Evolutionary conservation across 2,797 vertebrate species (phyloP).

Genomic region (Sebastes taczanowskii): DNA sequence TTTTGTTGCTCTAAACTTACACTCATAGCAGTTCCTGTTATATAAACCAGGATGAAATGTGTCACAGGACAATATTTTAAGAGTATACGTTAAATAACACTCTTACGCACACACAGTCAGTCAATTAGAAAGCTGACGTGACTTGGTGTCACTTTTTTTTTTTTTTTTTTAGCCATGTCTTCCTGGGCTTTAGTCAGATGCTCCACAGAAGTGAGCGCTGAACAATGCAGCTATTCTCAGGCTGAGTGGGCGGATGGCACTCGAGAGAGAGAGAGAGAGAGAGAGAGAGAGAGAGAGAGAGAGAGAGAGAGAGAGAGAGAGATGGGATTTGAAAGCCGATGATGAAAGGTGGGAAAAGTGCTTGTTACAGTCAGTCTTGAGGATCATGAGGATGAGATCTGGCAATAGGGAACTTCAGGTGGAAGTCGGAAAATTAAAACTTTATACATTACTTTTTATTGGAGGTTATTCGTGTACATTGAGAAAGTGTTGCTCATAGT

Average conservation of each 20-base stretch:
- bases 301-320: background rate
- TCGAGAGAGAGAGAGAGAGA: background rate
- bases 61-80: constrained; percentile 1
- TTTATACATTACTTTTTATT: constrained; percentile 1
- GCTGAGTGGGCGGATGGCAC: constrained; percentile 51
- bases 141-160: constrained; percentile 19
- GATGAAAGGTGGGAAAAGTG: constrained; percentile 62
- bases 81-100: background rate
- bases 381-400: constrained; percentile 34
- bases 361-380: constrained; percentile 58
- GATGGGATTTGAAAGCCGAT: constrained; percentile 38
- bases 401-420: constrained; percentile 25
- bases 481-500: constrained; percentile 7
- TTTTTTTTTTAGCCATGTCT: constrained; percentile 2
- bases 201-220: constrained; percentile 32
- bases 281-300: background rate
- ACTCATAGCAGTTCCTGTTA: background rate
- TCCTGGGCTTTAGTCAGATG: constrained; percentile 41
- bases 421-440: constrained; percentile 7
- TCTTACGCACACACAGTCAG: background rate
- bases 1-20: background rate
- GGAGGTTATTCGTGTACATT: background rate
- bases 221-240: constrained; percentile 71
- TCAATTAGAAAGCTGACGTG: constrained; percentile 10
- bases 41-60: background rate